Base-by-base conservation (phyloP, 2,888 invertebrate genomes). In the Pachliopta kotzebuea region DNA sequence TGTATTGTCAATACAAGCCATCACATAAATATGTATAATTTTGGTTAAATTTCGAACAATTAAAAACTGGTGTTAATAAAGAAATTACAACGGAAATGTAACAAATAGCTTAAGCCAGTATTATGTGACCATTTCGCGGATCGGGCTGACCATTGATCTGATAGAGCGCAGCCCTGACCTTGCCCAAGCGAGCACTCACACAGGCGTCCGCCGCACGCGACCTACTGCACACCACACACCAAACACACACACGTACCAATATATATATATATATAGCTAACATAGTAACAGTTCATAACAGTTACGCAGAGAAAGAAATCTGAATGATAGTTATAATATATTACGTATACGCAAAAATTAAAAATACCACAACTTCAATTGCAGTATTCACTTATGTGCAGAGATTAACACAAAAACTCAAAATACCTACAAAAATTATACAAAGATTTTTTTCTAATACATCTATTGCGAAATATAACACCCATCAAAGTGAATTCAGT, bases 121-220 rank as follows among this genome's bases (percentile, higher is more conserved):
- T 70, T 63, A 50, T 67, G 68, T 70, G 70, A 70, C 72, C 74
- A 74, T 76, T 80, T 83, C 75, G 85, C 84, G 79, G 84, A 84
- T 81, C 80, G 78, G 77, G 78, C 78, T 87, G 88, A 86, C 88
- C 90, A 84, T 85, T 88, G 88, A 90, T 88, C 88, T 80, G 89
- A 86, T 88, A 79, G 68, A 85, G 81, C 78, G 79, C 83, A 86
- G 75, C 90, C 90, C 88, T 91, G 90, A 91, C 90, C 90, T 91
- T 91, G 88, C 90, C 71, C 90, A 90, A 90, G 72, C 74, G 75
- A 72, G 71, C 83, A 86, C 85, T 72, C 86, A 83, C 84, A 84
- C 84, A 80, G 84, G 78, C 83, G 74, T 79, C 71, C 72, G 77
- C 79, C 81, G 80, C 82, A 84, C 83, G 84, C 84, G 71, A 83